A percentile compares a stretch with the other conserved stretches of the same genome.
These are phyloP conservation scores for Diplolepis rosae DNA, from an alignment of 2,888 invertebrate species.

Conservation along the genomic window DNA sequence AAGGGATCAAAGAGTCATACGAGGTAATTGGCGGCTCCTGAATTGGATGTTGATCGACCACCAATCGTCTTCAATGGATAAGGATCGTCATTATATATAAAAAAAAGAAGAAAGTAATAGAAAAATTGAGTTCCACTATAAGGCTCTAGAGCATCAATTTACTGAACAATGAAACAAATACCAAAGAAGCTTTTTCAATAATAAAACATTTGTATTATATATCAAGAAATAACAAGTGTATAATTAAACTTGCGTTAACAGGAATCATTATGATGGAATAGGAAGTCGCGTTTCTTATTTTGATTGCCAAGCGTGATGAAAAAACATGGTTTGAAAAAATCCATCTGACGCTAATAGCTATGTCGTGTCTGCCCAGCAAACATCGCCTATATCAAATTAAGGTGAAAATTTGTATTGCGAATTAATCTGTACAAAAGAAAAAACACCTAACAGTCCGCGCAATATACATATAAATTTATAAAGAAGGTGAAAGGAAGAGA, in stretches of 20 bases:
- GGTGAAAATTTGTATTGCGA: not conserved
- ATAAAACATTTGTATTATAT: not conserved
- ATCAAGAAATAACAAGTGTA: not conserved
- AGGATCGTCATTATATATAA: slow-evolving; percentile 1
- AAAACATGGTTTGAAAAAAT: slow-evolving; percentile 51
- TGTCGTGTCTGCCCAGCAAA: slow-evolving; percentile 38
- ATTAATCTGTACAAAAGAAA: no score
- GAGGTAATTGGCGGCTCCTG: slow-evolving; percentile 57
- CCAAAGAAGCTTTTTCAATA: not conserved
- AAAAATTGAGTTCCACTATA: not conserved
- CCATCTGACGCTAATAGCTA: slow-evolving; percentile 43
- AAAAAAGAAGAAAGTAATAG: no score
- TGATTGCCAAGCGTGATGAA: slow-evolving; percentile 2
- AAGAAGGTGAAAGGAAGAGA: no score
- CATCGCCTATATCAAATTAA: not conserved
- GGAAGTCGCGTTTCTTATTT: slow-evolving; percentile 1
- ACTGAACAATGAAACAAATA: no score
- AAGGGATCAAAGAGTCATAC: slow-evolving; percentile 48
- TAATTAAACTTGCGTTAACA: not conserved
- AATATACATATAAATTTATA: no score
- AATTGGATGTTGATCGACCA: slow-evolving; percentile 55
- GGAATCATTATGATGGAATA: not conserved
- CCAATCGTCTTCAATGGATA: slow-evolving; percentile 44
- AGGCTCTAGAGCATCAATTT: not conserved
- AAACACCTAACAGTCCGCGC: no score